Conservation (phyloP, 2,797 vertebrate species). For the Hoplostethus mediterraneus region DNA sequence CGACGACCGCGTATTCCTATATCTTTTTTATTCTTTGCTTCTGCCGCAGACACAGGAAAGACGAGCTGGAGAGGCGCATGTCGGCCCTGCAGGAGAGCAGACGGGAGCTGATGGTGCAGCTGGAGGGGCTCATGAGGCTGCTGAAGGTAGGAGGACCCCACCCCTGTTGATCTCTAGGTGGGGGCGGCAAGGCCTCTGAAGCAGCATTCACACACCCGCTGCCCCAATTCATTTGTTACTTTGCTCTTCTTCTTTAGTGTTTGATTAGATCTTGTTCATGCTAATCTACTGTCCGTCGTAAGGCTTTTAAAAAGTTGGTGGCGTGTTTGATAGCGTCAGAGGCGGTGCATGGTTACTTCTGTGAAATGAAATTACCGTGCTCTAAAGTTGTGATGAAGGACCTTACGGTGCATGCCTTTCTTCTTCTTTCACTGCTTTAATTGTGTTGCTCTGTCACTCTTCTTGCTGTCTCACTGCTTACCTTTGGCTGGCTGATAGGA, state of each 20-base stretch:
- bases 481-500: conserved; percentile 87
- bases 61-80: conserved; percentile 97
- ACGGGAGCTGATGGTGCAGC: conserved; percentile 97
- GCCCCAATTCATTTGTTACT: neutral
- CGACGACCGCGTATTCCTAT: neutral
- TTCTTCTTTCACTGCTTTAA: conserved; percentile 61
- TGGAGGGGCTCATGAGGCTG: conserved; percentile 97
- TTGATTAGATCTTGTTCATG: neutral
- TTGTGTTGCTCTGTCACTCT: conserved; percentile 56
- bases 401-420: conserved; percentile 53
- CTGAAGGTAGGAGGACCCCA: conserved; percentile 87
- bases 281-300: conserved; percentile 7
- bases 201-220: neutral
- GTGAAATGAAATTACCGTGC: conserved; percentile 20
- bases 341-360: conserved; percentile 29
- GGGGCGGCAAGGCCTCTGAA: neutral
- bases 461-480: conserved; percentile 72
- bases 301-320: conserved; percentile 5
- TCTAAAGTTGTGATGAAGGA: conserved; percentile 30
- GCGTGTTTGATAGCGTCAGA: conserved; percentile 36
- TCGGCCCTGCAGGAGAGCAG: conserved; percentile 97
- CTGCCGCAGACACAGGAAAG: conserved; percentile 92
- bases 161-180: neutral
- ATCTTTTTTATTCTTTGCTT: conserved; percentile 16
- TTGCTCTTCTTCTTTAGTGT: conserved; percentile 3